Percentiles rank a stretch among this genome's conserved stretches.
phyloP scores from a whole-genome alignment of 35 echinoderm and acorn worm species.

The Apostichopus japonicus region DNA sequence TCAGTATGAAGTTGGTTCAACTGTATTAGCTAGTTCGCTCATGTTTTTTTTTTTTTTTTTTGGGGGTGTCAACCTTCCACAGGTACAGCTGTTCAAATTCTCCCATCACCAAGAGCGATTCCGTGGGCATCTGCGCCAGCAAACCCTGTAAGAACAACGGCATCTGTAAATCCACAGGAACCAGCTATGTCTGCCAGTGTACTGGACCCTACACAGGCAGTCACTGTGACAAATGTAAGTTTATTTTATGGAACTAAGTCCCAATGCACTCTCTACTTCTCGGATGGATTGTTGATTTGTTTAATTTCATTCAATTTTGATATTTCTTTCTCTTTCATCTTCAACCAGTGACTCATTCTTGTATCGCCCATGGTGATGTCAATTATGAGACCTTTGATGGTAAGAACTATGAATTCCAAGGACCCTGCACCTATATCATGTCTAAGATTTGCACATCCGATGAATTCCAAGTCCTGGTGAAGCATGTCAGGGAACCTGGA shows the following conservation, averaged over 20 bases:
- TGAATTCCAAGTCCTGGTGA: constrained; percentile 21
- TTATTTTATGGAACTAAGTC: neutral
- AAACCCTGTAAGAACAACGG: constrained; percentile 36
- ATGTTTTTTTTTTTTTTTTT: neutral
- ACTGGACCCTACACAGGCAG: constrained; percentile 42
- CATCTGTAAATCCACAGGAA: constrained; percentile 17
- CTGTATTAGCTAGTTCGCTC: no score
- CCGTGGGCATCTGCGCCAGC: neutral
- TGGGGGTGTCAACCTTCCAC: neutral
- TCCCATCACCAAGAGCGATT: constrained; percentile 13
- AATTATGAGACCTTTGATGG: constrained; percentile 54
- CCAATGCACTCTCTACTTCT: no score
- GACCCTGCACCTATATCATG: constrained; percentile 50
- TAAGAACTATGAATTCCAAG: constrained; percentile 31
- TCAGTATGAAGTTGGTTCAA: no score
- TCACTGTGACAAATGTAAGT: constrained; percentile 41
- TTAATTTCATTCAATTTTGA: neutral
- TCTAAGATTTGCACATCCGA: constrained; percentile 8
- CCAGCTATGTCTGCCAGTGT: constrained; percentile 46
- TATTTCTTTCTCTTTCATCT: neutral
- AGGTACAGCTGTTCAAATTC: constrained; percentile 39
- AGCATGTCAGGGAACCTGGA: neutral
- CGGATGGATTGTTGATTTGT: neutral
- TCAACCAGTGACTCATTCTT: constrained; percentile 14
- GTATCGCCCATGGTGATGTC: constrained; percentile 52